Percentiles rank a stretch among this genome's conserved stretches.
These are phyloP conservation scores for Myiopsitta monachus DNA, from an alignment of 2,113 vertebrate species.

Conservation along the genomic window DNA sequence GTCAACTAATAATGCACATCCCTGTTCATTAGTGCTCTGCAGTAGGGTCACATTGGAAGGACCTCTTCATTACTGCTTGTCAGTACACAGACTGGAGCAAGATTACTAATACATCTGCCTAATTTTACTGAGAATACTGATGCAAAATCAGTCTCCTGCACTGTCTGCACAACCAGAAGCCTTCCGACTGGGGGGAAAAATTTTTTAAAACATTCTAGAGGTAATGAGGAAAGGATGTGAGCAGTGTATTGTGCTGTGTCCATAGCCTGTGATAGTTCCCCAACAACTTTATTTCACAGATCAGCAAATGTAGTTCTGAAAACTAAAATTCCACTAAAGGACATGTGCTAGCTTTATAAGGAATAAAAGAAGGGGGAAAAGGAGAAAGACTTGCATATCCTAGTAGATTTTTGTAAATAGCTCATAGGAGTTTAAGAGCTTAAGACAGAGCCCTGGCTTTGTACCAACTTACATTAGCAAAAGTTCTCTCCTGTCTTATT, in stretches of 20 bases:
- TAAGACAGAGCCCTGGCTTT: not conserved
- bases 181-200: not conserved
- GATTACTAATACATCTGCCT: slow-evolving; percentile 53
- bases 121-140: slow-evolving; percentile 59
- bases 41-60: slow-evolving; percentile 32
- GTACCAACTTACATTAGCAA: not conserved
- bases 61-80: slow-evolving; percentile 63
- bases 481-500: not conserved
- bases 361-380: not conserved
- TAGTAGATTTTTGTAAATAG: not conserved
- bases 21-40: slow-evolving; percentile 9
- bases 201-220: not conserved
- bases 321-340: not conserved
- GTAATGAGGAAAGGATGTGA: not conserved
- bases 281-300: not conserved
- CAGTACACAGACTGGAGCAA: slow-evolving; percentile 37
- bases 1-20: slow-evolving; percentile 5
- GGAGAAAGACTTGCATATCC: not conserved
- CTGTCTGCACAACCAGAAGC: not conserved
- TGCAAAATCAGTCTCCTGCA: not conserved
- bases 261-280: not conserved
- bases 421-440: not conserved
- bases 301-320: not conserved
- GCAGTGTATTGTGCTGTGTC: not conserved
- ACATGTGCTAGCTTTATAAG: not conserved